Evolutionary conservation across 2,888 invertebrate genomes (phyloP), one percentile per base, ranked within the genome.

Genomic region (Amblyjoppa proteus): DNA sequence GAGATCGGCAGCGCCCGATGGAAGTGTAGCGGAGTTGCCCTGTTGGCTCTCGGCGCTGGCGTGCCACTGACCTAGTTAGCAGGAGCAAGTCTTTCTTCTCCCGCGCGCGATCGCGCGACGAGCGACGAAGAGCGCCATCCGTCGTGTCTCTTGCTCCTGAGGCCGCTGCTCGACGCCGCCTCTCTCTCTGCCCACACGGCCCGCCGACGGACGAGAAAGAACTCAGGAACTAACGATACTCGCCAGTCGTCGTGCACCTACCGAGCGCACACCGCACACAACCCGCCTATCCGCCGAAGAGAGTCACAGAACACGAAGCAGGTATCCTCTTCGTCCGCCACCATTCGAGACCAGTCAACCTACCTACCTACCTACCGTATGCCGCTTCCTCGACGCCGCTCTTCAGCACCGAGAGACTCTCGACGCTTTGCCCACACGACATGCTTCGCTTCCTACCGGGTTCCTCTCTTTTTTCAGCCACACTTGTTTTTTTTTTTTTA

Each of bases 51-150:
- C 64, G 89, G 91, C 61, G 91, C 91, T 90, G 90, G 91, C 89
- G 94, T 93, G 92, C 94, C 89, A 94, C 94, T 94, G 90, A 94
- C 94, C 94, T 90, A 93, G 93, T 94, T 94, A 93, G 89, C 91
- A 81, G 90, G 91, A 92, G 92, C 91, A 91, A 92, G 93, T 92
- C 92, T 93, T 92, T 93, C 92, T 92, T 93, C 91, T 91, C 83
- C 77, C 61, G 45, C 71, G 71, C 58, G 75, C 61, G 75, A 38
- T 38, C 38, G 38, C 38, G 9, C 38, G 9, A 7, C 11, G 58
- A 78, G 70, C 85, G 75, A 75, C 53, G 70, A 75, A 68, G 81
- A 81, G 64, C 71, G 7, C 51, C n/a, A 34, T 31, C 31, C 7
- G 38, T 11, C 28, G 49, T 20, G 61, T 58, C 61, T 81, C 64